Evolutionary conservation across 2,797 vertebrate species (phyloP).

Genomic region (Dermochelys coriacea): DNA sequence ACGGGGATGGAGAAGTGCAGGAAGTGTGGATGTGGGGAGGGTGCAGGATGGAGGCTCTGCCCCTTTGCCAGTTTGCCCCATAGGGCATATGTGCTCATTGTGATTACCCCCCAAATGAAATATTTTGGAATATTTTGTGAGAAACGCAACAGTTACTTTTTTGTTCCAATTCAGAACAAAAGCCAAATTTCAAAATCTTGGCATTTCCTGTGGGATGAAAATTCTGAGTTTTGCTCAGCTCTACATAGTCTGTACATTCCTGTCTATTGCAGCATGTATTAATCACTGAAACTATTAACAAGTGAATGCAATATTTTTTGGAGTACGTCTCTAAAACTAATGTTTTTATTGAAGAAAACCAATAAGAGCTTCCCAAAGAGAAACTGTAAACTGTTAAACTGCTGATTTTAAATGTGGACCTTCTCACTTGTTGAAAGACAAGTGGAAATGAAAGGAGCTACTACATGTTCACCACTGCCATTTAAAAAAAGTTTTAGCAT

Average conservation of each 20-base stretch:
- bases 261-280: neutral
- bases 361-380: neutral
- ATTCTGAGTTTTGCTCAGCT: neutral
- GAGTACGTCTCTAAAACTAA: neutral
- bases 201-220: no score
- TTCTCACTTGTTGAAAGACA: neutral
- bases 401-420: neutral
- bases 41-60: no score
- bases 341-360: neutral
- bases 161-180: neutral
- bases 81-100: neutral
- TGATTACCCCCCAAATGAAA: neutral
- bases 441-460: neutral
- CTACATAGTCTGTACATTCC: neutral
- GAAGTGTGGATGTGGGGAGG: no score
- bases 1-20: no score
- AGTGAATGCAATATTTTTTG: neutral
- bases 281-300: neutral
- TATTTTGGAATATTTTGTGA: neutral
- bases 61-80: no score
- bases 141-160: neutral
- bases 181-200: no score
- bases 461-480: rapidly evolving
- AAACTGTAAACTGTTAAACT: neutral
- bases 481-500: neutral